These are phyloP conservation scores for Bubo scandiacus DNA, from an alignment of 2,113 vertebrate genomes.

Conservation along the genomic window DNA sequence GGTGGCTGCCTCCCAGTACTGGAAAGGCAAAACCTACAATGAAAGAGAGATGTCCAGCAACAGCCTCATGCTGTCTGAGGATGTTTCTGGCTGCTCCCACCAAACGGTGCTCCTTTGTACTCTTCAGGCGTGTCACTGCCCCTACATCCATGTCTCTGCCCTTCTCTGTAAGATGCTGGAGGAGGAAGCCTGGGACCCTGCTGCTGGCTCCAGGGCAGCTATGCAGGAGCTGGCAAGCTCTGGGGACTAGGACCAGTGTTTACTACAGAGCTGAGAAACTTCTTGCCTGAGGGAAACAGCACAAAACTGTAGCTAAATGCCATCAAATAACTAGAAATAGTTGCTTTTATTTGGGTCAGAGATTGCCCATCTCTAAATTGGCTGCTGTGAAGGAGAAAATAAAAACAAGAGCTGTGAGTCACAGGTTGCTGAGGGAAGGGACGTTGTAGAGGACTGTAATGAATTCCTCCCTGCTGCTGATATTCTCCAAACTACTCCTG, in stretches of 20 bases:
- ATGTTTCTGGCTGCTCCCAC: background rate
- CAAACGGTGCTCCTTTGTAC: background rate
- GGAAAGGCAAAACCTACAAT: background rate
- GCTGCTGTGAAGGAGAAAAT: conserved; percentile 17
- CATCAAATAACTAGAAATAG: conserved; percentile 4
- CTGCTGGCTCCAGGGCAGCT: background rate
- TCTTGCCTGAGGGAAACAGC: background rate
- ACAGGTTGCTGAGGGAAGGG: conserved; percentile 1
- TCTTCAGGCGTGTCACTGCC: background rate
- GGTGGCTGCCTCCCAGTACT: accelerated
- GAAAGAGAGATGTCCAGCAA: background rate
- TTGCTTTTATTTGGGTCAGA: conserved; percentile 41
- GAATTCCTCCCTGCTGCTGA: background rate
- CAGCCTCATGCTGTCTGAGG: background rate
- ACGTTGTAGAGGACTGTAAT: background rate
- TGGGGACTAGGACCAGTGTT: background rate
- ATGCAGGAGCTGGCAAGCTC: accelerated
- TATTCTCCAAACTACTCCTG: background rate
- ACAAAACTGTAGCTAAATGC: background rate
- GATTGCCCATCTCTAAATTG: conserved; percentile 30
- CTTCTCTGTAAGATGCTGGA: accelerated
- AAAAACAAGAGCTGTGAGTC: conserved; percentile 41
- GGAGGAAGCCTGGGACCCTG: background rate
- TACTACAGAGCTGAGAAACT: background rate
- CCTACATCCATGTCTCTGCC: background rate